Evolutionary conservation across 2,888 invertebrate species (phyloP).

Genomic region (Drosophila niveifrons): DNA sequence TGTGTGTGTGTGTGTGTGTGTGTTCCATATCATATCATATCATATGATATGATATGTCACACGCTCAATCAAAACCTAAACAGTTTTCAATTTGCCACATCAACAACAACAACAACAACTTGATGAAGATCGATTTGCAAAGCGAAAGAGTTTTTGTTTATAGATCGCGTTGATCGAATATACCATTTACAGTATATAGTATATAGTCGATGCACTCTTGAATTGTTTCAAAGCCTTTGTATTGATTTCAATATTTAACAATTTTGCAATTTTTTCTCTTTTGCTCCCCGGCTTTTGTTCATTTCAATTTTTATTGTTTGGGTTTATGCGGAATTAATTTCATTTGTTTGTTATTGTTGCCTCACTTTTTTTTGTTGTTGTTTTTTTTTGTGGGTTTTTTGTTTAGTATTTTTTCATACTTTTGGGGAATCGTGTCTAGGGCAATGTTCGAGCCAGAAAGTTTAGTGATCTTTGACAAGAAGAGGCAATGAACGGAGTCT

Average conservation of each 20-base stretch:
- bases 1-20: too few relatives aligned
- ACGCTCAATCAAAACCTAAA: constrained; percentile 28
- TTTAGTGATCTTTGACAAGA: constrained; percentile 69
- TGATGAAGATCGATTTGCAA: constrained; percentile 28
- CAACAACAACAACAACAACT: constrained; percentile 23
- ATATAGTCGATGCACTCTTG: not conserved
- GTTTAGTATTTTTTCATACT: constrained; percentile 17
- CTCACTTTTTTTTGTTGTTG: constrained; percentile 14
- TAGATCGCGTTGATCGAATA: constrained; percentile 3
- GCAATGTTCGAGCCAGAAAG: constrained; percentile 65
- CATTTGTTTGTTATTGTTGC: constrained; percentile 47
- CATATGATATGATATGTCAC: constrained; percentile 26
- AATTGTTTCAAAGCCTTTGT: constrained; percentile 14
- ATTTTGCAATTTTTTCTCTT: constrained; percentile 58
- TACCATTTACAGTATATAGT: not conserved
- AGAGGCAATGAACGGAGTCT: constrained; percentile 53
- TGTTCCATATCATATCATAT: constrained; percentile 28
- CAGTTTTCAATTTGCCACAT: constrained; percentile 19
- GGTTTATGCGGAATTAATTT: constrained; percentile 60
- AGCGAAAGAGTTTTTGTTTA: constrained; percentile 3
- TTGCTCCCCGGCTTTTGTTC: constrained; percentile 11
- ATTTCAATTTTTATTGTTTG: constrained; percentile 44
- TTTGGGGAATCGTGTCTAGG: constrained; percentile 56
- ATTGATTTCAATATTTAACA: constrained; percentile 64
- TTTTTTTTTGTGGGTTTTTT: constrained; percentile 4